Evolutionary conservation across 2,797 vertebrate genomes (phyloP).

Genomic region (Myotis daubentonii): DNA sequence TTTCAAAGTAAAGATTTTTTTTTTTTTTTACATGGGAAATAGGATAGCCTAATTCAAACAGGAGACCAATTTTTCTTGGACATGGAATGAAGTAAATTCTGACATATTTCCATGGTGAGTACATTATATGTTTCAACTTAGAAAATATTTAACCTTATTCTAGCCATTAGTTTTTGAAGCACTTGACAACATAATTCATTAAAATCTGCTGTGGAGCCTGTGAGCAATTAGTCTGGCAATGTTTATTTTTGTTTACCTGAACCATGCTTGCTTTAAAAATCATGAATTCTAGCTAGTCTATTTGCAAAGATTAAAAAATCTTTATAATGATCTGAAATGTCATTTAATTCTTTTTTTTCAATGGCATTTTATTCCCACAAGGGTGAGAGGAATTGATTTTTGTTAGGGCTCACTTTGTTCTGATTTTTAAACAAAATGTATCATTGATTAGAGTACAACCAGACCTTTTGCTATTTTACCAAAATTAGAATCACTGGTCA

Average conservation of each 20-base stretch:
- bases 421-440: background rate
- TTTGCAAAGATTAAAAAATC: background rate
- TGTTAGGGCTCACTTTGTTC: background rate
- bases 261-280: background rate
- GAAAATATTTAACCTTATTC: constrained; percentile 39
- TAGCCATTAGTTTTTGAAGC: background rate
- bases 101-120: constrained; percentile 42
- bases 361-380: background rate
- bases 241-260: constrained; percentile 4
- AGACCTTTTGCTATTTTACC: background rate
- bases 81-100: constrained; percentile 16
- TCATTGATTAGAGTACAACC: background rate
- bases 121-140: background rate
- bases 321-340: background rate
- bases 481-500: background rate
- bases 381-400: background rate
- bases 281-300: background rate
- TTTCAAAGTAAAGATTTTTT: constrained; percentile 60
- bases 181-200: background rate
- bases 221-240: background rate
- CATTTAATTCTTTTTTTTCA: background rate
- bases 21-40: constrained; percentile 43
- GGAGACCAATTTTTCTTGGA: constrained; percentile 67
- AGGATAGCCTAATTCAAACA: constrained; percentile 71
- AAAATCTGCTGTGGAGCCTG: background rate